phyloP scores from a whole-genome alignment of 2,797 vertebrate species.

The Pangasius sanitwongsei region DNA sequence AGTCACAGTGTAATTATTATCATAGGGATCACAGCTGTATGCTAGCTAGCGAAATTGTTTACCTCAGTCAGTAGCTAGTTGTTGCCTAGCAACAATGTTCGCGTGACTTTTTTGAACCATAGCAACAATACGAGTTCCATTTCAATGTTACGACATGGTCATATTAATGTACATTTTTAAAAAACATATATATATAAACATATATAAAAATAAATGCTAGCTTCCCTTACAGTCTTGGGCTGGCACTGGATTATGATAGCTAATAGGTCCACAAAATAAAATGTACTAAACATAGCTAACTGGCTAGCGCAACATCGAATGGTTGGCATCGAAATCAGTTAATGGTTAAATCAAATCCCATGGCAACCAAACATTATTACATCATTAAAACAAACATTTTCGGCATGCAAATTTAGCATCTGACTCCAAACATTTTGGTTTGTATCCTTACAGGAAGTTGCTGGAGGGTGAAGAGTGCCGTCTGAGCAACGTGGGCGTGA shows the following conservation, averaged over 20 bases:
- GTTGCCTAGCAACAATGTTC: neutral
- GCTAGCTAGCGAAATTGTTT: neutral
- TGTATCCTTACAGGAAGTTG: constrained; percentile 74
- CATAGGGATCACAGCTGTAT: too few species aligned
- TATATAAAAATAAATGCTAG: too few species aligned
- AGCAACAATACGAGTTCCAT: neutral
- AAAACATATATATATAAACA: neutral
- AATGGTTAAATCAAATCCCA: neutral
- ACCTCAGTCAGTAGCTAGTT: neutral
- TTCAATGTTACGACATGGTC: neutral
- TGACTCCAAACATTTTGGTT: neutral
- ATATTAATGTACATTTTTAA: neutral
- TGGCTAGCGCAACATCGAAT: neutral
- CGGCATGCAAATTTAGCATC: neutral
- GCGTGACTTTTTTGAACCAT: neutral
- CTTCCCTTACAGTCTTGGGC: neutral
- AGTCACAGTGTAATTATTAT: neutral
- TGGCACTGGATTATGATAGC: neutral
- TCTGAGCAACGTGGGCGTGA: constrained; percentile 73
- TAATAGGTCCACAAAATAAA: neutral
- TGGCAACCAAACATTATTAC: neutral
- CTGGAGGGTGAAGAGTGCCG: constrained; percentile 85
- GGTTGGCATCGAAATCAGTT: neutral
- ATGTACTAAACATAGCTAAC: neutral
- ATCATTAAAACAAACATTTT: too few species aligned